Evolutionary conservation across 1,140 invertebrate species (phyloP).

Genomic region (Eupristina koningsbergeri): DNA sequence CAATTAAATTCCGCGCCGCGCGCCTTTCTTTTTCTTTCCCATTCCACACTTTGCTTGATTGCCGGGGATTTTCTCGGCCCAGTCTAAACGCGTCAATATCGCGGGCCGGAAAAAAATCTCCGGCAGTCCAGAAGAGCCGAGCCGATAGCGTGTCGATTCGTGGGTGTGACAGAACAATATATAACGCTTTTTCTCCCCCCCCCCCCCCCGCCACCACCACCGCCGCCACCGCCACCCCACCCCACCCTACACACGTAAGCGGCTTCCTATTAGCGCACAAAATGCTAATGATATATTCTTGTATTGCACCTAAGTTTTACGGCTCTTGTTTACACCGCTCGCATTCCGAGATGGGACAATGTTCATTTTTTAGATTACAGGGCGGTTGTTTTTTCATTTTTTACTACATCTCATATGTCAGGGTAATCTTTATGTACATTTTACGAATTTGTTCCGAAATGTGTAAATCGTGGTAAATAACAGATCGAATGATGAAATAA

Average conservation of each 20-base stretch:
- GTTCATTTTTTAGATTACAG: neutral
- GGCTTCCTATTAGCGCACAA: conserved; percentile 8
- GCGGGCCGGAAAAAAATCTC: neutral
- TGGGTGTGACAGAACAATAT: conserved; percentile 23
- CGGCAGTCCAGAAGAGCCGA: neutral
- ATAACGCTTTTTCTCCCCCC: neutral
- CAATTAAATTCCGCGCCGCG: conserved; percentile 32
- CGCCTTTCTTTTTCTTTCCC: neutral
- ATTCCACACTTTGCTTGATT: neutral
- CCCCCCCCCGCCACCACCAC: neutral
- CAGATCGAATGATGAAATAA: neutral
- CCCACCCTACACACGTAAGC: neutral
- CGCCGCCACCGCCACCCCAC: too few species aligned
- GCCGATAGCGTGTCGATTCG: neutral
- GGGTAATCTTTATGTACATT: neutral
- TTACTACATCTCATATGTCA: neutral
- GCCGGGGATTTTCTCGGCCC: neutral
- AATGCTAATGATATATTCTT: conserved; percentile 34
- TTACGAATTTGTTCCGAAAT: too few species aligned
- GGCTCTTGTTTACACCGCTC: conserved; percentile 2
- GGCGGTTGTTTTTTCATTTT: neutral
- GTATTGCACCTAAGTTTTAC: neutral
- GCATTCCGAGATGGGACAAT: neutral
- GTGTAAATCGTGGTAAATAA: too few species aligned
- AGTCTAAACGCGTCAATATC: neutral